Evolutionary conservation across 1,140 invertebrate genomes (phyloP).

Genomic region (Manduca sexta): DNA sequence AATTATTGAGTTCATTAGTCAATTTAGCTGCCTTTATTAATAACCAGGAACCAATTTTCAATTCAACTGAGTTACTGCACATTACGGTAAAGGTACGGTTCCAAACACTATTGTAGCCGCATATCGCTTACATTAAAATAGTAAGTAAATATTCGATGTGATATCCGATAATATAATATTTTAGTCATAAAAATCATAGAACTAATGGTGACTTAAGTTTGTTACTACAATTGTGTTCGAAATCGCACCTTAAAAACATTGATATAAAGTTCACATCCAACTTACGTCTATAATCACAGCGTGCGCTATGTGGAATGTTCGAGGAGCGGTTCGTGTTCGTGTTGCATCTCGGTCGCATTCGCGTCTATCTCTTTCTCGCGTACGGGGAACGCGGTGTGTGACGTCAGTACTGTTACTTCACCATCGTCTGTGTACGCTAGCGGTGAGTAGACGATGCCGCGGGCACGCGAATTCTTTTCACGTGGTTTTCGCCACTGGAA

Average conservation of each 20-base stretch:
- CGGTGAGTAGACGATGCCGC: slow-evolving; percentile 47
- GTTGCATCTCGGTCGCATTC: background rate
- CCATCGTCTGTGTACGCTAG: slow-evolving; percentile 53
- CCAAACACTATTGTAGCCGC: no score
- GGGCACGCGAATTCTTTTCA: slow-evolving; percentile 19
- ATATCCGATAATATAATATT: no score
- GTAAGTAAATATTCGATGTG: no score
- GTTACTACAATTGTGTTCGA: no score
- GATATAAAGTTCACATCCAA: slow-evolving; percentile 7
- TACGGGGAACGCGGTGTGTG: slow-evolving; percentile 31
- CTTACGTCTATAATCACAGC: slow-evolving; percentile 58
- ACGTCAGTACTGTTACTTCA: slow-evolving; percentile 38
- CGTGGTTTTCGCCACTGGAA: slow-evolving; percentile 32
- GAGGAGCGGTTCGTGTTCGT: slow-evolving; percentile 47
- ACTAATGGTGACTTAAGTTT: background rate
- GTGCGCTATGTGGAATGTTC: slow-evolving; percentile 58
- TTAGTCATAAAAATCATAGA: background rate
- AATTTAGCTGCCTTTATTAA: no score
- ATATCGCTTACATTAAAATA: no score
- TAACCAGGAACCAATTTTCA: no score
- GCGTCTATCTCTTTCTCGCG: slow-evolving; percentile 13
- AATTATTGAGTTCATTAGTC: no score
- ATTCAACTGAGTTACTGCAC: slow-evolving; percentile 1
- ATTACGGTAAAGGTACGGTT: no score
- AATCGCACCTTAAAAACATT: no score